Percentiles rank a stretch among this genome's conserved stretches.
Conservation (phyloP, 35 echinoderm and acorn worm species). For the Amphiura filiformis region DNA sequence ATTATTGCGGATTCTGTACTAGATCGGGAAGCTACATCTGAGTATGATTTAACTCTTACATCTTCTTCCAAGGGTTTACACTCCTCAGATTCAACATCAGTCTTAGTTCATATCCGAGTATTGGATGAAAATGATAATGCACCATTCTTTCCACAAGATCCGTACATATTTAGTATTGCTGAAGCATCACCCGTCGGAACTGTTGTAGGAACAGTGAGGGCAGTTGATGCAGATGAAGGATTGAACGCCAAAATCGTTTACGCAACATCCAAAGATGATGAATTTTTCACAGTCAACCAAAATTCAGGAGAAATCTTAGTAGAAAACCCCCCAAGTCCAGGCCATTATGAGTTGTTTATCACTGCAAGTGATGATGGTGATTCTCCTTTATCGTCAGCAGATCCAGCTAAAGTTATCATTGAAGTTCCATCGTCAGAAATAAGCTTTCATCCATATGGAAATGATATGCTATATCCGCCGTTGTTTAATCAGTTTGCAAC, state of each 20-base stretch:
- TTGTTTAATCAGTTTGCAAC: background rate
- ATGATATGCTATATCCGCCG: conserved; percentile 18
- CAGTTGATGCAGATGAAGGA: conserved; percentile 8
- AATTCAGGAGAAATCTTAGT: conserved; percentile 2
- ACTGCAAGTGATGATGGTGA: conserved; percentile 8
- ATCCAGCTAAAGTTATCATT: background rate
- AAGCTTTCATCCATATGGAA: conserved; percentile 7
- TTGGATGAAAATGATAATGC: conserved; percentile 1
- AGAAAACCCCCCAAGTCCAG: background rate
- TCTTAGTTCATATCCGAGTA: background rate
- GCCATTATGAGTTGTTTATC: background rate
- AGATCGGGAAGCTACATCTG: background rate
- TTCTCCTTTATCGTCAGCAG: background rate
- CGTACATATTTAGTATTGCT: background rate
- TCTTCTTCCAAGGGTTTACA: background rate
- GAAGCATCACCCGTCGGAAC: conserved; percentile 4
- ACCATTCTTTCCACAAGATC: background rate
- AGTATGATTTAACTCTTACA: background rate
- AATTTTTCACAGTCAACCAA: background rate
- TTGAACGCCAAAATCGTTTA: background rate
- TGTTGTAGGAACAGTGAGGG: conserved; percentile 8
- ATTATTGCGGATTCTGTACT: background rate
- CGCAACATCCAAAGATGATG: background rate
- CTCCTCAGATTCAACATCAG: background rate
- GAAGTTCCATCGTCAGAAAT: background rate